Evolutionary conservation across 2,113 vertebrate species (phyloP), one percentile per base, ranked within the genome.

Genomic region (Pachypanchax playfairii): DNA sequence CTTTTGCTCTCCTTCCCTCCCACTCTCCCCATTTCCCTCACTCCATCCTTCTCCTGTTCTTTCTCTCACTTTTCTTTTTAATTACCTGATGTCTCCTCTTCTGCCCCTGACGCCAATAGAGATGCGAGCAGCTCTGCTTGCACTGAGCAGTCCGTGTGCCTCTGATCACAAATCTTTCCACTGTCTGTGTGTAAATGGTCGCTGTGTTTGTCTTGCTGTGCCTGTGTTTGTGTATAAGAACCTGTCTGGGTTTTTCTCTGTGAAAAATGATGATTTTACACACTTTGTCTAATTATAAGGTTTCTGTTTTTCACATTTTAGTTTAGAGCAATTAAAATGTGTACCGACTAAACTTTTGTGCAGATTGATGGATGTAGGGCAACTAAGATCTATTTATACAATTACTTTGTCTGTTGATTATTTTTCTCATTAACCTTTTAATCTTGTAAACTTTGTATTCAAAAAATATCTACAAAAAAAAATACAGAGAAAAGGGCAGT

Each of bases 71-170:
- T 85, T 79, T 86, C 81, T 83, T 87, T 90, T 88, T 91, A 89
- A 91, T 92, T 91, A 90, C 83, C 82, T 81, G 80, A 87, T 84
- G 83, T 89, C 78, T 90, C 79, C 77, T 80, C 65, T 76, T 75
- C 62, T 75, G 68, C 80, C 77, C 79, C 82, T 83, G 84, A 84
- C 77, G 70, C 80, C 79, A 73, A 85, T 76, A 85, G 83, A 88
- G 76, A 88, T 83, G 75, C 78, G 54, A 85, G 70, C 62, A 68
- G 75, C 72, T 75, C 75, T 54, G 75, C 85, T 73, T 79, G 79
- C 83, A 72, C 77, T 73, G 52, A 73, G 76, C 47, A 25, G 64
- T 73, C 59, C 73, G 67, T 77, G 75, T 73, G 70, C 68, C 79
- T 79, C 74, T 79, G 73, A 82, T 79, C 80, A 82, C 72, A 79